Percentiles rank a stretch among this genome's conserved stretches.
phyloP scores from a whole-genome alignment of 2,113 vertebrate genomes.

The Cyanoramphus novaezelandiae region DNA sequence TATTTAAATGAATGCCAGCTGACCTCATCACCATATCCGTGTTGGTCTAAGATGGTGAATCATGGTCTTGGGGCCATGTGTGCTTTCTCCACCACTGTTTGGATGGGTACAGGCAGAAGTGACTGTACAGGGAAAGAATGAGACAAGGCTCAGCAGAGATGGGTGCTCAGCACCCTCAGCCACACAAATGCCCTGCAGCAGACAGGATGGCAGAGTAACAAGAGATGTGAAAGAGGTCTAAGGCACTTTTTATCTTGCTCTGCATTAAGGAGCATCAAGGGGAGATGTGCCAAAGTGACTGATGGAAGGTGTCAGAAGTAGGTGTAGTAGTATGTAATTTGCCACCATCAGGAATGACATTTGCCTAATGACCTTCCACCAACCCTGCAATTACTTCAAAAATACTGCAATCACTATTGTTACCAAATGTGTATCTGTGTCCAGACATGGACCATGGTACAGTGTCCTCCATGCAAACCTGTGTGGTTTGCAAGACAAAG shows the following conservation, averaged over 20 bases:
- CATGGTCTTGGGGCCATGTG: neutral
- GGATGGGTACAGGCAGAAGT: neutral
- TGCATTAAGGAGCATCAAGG: neutral
- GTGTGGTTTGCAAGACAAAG: neutral
- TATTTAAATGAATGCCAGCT: neutral
- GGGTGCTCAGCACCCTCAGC: neutral
- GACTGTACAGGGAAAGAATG: neutral
- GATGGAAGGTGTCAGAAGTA: neutral
- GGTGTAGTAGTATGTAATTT: rapidly evolving
- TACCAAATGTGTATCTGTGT: neutral
- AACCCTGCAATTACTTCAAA: neutral
- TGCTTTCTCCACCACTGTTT: neutral
- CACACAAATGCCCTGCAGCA: neutral
- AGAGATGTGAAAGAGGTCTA: neutral
- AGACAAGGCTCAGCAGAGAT: neutral
- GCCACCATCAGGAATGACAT: neutral
- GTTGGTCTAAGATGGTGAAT: neutral
- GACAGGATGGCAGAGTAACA: neutral
- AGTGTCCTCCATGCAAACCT: neutral
- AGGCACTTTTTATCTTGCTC: neutral
- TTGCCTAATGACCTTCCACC: neutral
- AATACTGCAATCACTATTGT: neutral
- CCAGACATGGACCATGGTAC: rapidly evolving
- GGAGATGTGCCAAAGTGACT: neutral
- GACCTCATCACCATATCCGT: rapidly evolving